A percentile compares a stretch with the other conserved stretches of the same genome.
phyloP scores from a whole-genome alignment of 2,113 vertebrate species.

The Megaceryle maxima region DNA sequence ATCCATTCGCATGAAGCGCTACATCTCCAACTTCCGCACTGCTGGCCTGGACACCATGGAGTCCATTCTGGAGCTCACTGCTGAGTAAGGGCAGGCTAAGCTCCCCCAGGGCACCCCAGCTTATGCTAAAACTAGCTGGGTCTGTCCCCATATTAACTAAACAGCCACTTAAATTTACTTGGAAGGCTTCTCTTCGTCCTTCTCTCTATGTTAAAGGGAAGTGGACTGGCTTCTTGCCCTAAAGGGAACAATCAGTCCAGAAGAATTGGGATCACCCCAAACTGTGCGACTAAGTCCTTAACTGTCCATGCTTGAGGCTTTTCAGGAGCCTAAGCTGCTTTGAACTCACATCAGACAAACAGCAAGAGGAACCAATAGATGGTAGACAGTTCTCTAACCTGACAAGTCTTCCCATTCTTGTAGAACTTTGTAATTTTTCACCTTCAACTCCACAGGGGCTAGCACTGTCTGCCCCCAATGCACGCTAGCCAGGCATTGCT shows the following conservation, averaged over 20 bases:
- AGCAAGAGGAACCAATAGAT: background rate
- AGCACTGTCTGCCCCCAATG: background rate
- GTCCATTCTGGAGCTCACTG: conserved; percentile 77
- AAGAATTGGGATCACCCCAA: background rate
- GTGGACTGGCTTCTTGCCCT: background rate
- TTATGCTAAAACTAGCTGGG: background rate
- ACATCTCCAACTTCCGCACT: conserved; percentile 76
- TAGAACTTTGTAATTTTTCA: background rate
- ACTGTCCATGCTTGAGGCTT: background rate
- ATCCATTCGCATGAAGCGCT: conserved; percentile 82
- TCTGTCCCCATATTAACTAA: background rate
- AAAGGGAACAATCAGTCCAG: background rate
- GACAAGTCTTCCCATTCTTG: background rate
- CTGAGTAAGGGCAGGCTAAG: conserved; percentile 65
- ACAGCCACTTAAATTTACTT: background rate
- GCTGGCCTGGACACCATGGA: conserved; percentile 81
- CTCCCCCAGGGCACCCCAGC: background rate
- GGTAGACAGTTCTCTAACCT: background rate
- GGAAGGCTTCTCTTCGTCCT: background rate
- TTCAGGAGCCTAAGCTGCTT: background rate
- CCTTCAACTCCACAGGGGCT: background rate
- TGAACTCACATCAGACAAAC: background rate
- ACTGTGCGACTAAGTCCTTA: background rate
- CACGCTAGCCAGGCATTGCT: background rate
- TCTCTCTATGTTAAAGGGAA: background rate